Evolutionary conservation across 1,140 invertebrate genomes (phyloP).

Genomic region (Drosophila pruinosa): DNA sequence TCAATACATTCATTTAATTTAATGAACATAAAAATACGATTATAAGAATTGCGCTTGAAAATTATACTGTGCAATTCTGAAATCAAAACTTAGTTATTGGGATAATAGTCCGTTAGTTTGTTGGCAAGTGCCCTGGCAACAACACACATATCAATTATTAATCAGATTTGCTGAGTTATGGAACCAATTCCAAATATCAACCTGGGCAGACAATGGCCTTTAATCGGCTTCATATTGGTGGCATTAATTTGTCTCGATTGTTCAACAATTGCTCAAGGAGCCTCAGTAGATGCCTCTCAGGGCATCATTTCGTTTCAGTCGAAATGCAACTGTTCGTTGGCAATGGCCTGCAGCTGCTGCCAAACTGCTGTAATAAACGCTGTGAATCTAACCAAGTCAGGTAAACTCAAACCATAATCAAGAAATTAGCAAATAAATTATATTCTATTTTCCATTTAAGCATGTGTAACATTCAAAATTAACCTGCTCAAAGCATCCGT

Average conservation of each 20-base stretch:
- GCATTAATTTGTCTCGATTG: neutral
- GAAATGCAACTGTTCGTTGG: slow-evolving; percentile 43
- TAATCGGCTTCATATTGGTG: neutral
- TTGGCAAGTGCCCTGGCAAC: no score
- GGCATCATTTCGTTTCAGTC: slow-evolving; percentile 35
- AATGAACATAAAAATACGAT: neutral
- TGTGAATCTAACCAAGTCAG: slow-evolving; percentile 33
- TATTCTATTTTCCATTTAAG: neutral
- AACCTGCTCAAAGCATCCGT: slow-evolving; percentile 25
- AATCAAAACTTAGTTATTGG: neutral
- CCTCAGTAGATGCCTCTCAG: neutral
- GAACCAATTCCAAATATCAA: neutral
- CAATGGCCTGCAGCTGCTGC: slow-evolving; percentile 57
- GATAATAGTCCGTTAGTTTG: neutral
- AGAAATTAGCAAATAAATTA: neutral
- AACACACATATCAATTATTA: neutral
- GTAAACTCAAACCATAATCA: slow-evolving; percentile 14
- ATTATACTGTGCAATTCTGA: neutral
- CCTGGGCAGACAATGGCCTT: neutral
- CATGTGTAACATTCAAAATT: slow-evolving; percentile 44
- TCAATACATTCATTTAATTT: slow-evolving; percentile 17
- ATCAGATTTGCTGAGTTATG: neutral
- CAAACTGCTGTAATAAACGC: slow-evolving; percentile 28
- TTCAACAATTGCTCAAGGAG: neutral
- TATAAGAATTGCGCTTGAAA: neutral